These are phyloP conservation scores for Didymodactylos carnosus DNA, from an alignment of 2,888 invertebrate genomes.

Conservation along the genomic window DNA sequence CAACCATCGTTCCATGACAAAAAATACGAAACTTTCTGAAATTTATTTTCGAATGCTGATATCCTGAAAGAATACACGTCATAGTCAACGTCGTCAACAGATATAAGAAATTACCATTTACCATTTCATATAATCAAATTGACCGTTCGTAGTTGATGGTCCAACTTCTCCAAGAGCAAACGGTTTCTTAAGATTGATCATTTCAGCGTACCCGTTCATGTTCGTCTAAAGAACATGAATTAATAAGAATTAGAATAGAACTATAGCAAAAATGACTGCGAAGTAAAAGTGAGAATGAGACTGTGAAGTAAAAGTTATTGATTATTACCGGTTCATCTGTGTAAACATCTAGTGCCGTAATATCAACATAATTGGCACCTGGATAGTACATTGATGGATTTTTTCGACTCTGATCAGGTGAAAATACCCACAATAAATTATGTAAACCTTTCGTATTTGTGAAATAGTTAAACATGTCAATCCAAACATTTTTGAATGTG, in stretches of 20 bases:
- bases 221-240: not conserved
- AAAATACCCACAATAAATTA: constrained; percentile 17
- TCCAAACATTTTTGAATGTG: constrained; percentile 15
- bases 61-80: not conserved
- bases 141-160: not conserved
- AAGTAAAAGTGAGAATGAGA: too few relatives aligned
- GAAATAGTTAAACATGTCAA: constrained; percentile 15
- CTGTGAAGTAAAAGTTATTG: too few relatives aligned
- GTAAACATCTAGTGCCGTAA: not conserved
- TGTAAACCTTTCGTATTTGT: constrained; percentile 16
- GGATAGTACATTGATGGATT: not conserved
- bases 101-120: not conserved
- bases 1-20: not conserved
- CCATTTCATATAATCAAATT: not conserved
- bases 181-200: not conserved
- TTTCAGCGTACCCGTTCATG: not conserved
- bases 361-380: not conserved
- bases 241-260: too few relatives aligned
- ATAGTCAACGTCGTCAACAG: not conserved
- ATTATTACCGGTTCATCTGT: not conserved
- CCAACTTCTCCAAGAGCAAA: not conserved
- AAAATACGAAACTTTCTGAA: not conserved
- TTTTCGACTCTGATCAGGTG: constrained; percentile 11
- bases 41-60: not conserved
- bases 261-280: too few relatives aligned